phyloP scores from a whole-genome alignment of 2,113 vertebrate species.

The Meleagris gallopavo region DNA sequence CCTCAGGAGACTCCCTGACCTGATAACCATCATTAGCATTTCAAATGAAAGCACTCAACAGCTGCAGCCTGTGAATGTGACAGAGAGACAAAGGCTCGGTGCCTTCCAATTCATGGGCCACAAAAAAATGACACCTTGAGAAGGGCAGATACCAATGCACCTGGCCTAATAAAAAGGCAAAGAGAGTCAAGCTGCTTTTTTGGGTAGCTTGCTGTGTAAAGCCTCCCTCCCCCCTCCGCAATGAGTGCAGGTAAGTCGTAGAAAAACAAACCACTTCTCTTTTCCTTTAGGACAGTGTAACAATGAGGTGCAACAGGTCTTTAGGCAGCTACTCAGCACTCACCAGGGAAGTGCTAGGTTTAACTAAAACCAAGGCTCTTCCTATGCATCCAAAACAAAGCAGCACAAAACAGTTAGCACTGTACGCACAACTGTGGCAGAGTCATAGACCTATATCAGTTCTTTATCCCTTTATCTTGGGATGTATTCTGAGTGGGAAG shows the following conservation, averaged over 20 bases:
- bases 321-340: constrained; percentile 4
- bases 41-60: constrained; percentile 39
- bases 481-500: background rate
- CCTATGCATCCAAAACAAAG: background rate
- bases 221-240: too few species aligned
- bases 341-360: background rate
- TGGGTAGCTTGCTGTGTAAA: background rate
- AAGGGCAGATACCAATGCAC: constrained; percentile 19
- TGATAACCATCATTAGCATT: constrained; percentile 68
- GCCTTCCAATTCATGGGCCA: constrained; percentile 37
- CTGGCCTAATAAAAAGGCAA: constrained; percentile 11
- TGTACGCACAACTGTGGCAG: background rate
- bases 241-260: background rate
- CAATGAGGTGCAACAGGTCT: constrained; percentile 19
- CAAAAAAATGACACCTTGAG: constrained; percentile 19
- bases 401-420: background rate
- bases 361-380: background rate
- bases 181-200: background rate
- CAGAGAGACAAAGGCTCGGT: constrained; percentile 45
- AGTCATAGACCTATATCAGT: background rate
- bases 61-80: background rate
- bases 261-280: background rate
- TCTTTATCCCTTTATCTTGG: background rate
- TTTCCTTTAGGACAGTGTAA: background rate
- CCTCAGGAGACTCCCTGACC: constrained; percentile 7